phyloP scores from a whole-genome alignment of 2,888 invertebrate species.

The Brachyopa scutellaris region DNA sequence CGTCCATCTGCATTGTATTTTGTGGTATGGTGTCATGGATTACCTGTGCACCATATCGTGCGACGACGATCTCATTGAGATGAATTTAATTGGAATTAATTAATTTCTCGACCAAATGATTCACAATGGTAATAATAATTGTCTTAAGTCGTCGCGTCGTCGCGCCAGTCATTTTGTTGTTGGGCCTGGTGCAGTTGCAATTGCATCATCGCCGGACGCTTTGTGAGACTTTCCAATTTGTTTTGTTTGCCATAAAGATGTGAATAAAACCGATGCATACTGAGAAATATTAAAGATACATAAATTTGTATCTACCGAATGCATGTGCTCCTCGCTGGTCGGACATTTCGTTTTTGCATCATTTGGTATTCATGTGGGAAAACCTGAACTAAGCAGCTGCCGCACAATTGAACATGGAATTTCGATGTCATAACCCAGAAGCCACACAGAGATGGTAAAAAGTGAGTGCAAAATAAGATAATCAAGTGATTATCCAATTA shows the following conservation, averaged over 20 bases:
- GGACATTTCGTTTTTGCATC: constrained; percentile 25
- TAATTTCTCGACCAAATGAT: constrained; percentile 40
- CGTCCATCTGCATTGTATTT: constrained; percentile 19
- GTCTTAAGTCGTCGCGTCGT: constrained; percentile 7
- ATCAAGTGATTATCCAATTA: constrained; percentile 5
- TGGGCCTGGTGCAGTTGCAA: constrained; percentile 8
- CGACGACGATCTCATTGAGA: constrained; percentile 23
- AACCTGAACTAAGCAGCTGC: not conserved
- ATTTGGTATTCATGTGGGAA: constrained; percentile 29
- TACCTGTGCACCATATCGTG: constrained; percentile 52
- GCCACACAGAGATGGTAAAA: not conserved
- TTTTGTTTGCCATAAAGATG: too few relatives aligned
- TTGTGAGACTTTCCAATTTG: constrained; percentile 44
- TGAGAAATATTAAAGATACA: too few relatives aligned
- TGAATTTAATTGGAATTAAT: constrained; percentile 53
- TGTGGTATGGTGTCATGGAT: constrained; percentile 49
- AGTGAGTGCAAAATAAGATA: constrained; percentile 13
- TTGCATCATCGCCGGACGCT: constrained; percentile 32
- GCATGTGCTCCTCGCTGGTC: constrained; percentile 4
- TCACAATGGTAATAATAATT: constrained; percentile 37
- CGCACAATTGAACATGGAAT: constrained; percentile 34
- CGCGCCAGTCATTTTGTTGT: too few relatives aligned
- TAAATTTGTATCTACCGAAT: constrained; percentile 56
- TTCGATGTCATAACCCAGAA: too few relatives aligned
- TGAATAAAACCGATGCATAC: not conserved